phyloP scores from a whole-genome alignment of 1,140 invertebrate species.

The Saccostrea glomerata region DNA sequence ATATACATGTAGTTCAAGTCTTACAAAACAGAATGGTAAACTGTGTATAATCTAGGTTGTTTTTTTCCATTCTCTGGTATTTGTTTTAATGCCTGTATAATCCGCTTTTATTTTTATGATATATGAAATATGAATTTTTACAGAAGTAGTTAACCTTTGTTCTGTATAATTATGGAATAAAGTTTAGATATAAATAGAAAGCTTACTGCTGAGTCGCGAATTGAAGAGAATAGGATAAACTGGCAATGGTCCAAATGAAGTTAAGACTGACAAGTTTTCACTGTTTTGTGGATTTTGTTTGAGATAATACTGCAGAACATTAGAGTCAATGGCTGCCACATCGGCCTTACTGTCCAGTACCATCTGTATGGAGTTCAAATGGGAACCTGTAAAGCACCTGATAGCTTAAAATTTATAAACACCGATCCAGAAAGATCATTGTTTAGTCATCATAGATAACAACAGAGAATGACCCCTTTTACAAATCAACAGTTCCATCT shows the following conservation, averaged over 20 bases:
- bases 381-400: conserved; percentile 80
- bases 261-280: conserved; percentile 81
- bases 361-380: conserved; percentile 83
- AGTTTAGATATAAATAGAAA: not conserved
- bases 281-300: conserved; percentile 82
- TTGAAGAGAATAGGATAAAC: conserved; percentile 84
- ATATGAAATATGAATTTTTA: no score
- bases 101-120: no score
- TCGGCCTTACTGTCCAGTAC: conserved; percentile 83
- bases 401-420: not conserved
- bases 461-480: not conserved
- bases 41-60: no score
- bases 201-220: conserved; percentile 80
- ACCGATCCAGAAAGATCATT: not conserved
- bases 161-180: no score
- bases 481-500: not conserved
- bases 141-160: no score
- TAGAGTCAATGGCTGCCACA: conserved; percentile 84
- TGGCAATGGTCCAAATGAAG: conserved; percentile 83
- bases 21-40: no score
- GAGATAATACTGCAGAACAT: conserved; percentile 81
- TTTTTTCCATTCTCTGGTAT: no score
- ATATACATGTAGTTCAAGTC: no score
- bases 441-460: not conserved
- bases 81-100: no score